Conservation (phyloP, 2,113 vertebrate species). For the rat (Rattus norvegicus) region DNA sequence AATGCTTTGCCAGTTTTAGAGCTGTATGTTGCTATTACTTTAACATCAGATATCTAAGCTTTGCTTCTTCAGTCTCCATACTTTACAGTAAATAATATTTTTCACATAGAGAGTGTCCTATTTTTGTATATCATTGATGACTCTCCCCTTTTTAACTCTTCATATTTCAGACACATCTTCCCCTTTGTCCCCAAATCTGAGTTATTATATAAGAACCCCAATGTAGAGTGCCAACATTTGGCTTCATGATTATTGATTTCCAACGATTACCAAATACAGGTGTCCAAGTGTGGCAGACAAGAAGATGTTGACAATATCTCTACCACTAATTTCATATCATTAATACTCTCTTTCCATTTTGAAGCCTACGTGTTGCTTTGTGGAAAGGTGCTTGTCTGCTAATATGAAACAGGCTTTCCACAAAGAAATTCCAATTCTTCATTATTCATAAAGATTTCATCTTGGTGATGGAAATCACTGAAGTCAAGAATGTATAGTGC, state of each 20-base stretch:
- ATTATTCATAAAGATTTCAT: background rate
- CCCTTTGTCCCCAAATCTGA: background rate
- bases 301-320: background rate
- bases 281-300: background rate
- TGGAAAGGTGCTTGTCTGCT: background rate
- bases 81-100: background rate
- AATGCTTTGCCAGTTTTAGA: background rate
- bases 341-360: background rate
- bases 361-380: background rate
- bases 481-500: slow-evolving; percentile 50
- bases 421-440: slow-evolving; percentile 19
- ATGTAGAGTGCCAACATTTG: background rate
- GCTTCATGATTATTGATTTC: background rate
- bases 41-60: background rate
- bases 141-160: background rate
- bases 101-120: background rate
- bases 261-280: background rate
- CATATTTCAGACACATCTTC: background rate
- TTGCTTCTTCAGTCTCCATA: background rate
- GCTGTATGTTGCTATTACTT: background rate
- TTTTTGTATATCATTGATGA: background rate
- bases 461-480: slow-evolving; percentile 60
- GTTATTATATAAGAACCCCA: background rate
- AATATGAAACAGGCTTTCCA: no score
- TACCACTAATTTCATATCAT: background rate